Base-by-base conservation (phyloP, 2,113 vertebrate genomes). In the Prinia subflava region DNA sequence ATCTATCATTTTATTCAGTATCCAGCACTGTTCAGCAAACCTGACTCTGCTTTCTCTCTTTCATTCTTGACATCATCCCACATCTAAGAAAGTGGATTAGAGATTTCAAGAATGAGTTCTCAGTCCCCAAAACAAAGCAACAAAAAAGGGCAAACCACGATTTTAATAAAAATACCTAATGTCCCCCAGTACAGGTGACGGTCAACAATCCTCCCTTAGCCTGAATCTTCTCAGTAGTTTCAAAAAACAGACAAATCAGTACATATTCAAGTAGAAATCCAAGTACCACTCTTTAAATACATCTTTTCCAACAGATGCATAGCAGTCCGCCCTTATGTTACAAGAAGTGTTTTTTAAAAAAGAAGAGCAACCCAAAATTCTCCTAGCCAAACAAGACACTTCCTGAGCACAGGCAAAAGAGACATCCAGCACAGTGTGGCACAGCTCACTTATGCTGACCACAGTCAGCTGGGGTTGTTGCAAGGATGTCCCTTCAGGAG, bases 1-100 rank as follows among this genome's bases (percentile, higher is more conserved):
- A 94, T 73, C 47, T 25, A 69, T 69, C 8, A 52, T 60, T 83
- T 84, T 87, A 77, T 92, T 90, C 73, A 20, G 63, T 88, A 94
- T n/a, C 65, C 74, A 81, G 21, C 46, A 39, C 35, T 39, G 27
- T 33, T 87, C 60, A 53, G 59, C 20, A 82, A 82, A 92, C 56
- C 42, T 77, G 64, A 89, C 19, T 68, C 50, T 49, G 22, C 44
- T 52, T 73, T 69, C 52, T 20, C n/a, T 70, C 28, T 78, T 59
- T 23, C 8, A 68, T 56, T 24, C 65, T 76, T 8, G 2, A 62
- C 30, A 57, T 49, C 28, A 22, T 19, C 44, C 9, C 8, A 49
- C 30, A 77, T 9, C 17, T 44, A 65, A 50, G 42, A 90, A 63
- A 87, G 42, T 9, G 55, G 11, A 55, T 42, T 17, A 90, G 13